These are phyloP conservation scores for Deroplatys truncata DNA, from an alignment of 2,888 invertebrate genomes.

Conservation along the genomic window DNA sequence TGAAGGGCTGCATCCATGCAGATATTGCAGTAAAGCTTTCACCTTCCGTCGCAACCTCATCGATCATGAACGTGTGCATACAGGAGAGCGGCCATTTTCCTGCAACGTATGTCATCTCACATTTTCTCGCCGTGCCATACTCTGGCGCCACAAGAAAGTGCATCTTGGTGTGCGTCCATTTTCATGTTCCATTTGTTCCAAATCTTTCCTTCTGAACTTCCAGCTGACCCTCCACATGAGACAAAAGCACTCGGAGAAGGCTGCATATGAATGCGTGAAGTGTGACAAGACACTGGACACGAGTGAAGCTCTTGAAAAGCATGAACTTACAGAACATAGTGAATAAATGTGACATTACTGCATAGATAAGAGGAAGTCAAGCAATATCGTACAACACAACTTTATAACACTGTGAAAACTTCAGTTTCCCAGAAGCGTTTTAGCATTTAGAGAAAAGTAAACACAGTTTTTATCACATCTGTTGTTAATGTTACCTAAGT, in stretches of 20 bases:
- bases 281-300: constrained; percentile 48
- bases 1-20: constrained; percentile 42
- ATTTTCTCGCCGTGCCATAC: not conserved
- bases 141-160: constrained; percentile 15
- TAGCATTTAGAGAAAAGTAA: not conserved
- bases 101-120: constrained; percentile 4
- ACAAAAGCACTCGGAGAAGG: constrained; percentile 43
- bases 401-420: constrained; percentile 32
- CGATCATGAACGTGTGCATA: constrained; percentile 8
- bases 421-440: constrained; percentile 29
- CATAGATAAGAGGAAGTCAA: not conserved
- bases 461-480: not conserved
- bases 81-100: constrained; percentile 7
- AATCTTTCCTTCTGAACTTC: constrained; percentile 52
- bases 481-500: not conserved
- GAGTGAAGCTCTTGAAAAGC: constrained; percentile 43
- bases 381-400: not conserved
- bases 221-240: constrained; percentile 54
- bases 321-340: constrained; percentile 28
- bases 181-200: constrained; percentile 55
- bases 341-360: not conserved
- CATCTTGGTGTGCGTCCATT: constrained; percentile 34
- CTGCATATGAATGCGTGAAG: constrained; percentile 55
- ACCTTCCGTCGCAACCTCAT: not conserved
- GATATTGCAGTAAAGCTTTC: not conserved